phyloP scores from a whole-genome alignment of 2,113 vertebrate genomes.

The Athene cunicularia region DNA sequence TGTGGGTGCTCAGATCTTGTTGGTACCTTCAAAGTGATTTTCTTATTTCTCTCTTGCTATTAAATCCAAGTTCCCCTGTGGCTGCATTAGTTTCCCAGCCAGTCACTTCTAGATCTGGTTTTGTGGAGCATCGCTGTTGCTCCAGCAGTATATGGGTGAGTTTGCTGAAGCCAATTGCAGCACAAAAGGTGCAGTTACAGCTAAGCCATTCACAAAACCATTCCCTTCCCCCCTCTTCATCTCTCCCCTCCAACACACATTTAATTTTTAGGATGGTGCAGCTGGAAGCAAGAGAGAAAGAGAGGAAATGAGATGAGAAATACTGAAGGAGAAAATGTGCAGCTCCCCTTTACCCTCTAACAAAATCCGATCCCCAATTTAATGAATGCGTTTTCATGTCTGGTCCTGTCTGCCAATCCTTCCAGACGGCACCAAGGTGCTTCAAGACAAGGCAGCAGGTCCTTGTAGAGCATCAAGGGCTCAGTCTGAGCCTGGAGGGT shows the following conservation, averaged over 20 bases:
- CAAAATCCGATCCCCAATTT: neutral
- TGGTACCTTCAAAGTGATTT: neutral
- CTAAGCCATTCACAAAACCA: neutral
- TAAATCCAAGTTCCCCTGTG: neutral
- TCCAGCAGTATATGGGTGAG: neutral
- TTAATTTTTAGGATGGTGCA: neutral
- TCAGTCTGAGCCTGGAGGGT: conserved; percentile 18
- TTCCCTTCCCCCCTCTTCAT: neutral
- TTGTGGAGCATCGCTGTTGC: accelerated
- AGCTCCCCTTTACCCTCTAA: neutral
- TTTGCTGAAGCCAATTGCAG: neutral
- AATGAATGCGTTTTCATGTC: conserved; percentile 86
- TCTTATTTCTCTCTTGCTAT: neutral
- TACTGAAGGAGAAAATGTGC: neutral
- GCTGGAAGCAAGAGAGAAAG: neutral
- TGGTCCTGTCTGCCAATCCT: neutral
- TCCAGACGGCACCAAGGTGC: neutral
- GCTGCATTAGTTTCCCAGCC: neutral
- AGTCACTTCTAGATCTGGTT: neutral
- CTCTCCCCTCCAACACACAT: neutral
- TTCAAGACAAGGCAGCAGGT: neutral
- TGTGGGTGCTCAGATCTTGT: neutral
- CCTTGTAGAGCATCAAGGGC: neutral
- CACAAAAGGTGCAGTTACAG: neutral
- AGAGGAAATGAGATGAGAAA: neutral